Base-by-base conservation (phyloP, 2,797 vertebrate genomes). In the Sebastes trivittatus region DNA sequence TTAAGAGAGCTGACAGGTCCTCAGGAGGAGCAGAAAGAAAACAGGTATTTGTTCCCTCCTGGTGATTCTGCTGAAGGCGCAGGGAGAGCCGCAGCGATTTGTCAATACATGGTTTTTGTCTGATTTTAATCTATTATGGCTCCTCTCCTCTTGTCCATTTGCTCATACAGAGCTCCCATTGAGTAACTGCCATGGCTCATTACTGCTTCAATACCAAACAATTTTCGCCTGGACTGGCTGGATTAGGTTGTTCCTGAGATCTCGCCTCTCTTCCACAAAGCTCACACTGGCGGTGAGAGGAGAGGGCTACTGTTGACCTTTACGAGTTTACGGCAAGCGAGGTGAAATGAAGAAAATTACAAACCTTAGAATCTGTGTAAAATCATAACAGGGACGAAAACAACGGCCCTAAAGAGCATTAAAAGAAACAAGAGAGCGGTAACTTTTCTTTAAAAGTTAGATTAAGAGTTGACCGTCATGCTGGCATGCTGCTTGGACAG, bases 111-210 rank as follows among this genome's bases (percentile, higher is more conserved):
- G 77, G 61, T 85, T 91, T 90, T 76, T 80, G 82, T 90, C 58
- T 91, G 91, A 94, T 91, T 91, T 72, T 92, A 89, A 94, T 94
- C 75, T 68, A 80, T 90, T 67, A 83, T 87, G 91, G 86, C 90
- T 89, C 76, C 75, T 91, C 82, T 87, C 79, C 88, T 90, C 82
- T 89, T 88, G 90, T 90, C 90, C 88, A 91, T 93, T 94, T 93
- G 81, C 89, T 93, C 89, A 88, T 59, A 90, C 90, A 92, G 87
- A 83, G 89, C 86, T 91, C 86, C 84, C 84, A 93, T 91, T 92
- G 92, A 92, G 81, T 81, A 89, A 84, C 87, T 93, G 93, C 82
- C 93, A 93, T 20, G 72, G 58, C 77, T 90, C 80, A 89, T 94
- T 93, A 91, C 78, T 69, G 80, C 83, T 76, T 82, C 85, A 83